phyloP scores from a whole-genome alignment of 2,113 vertebrate genomes.

The Ardeotis arabs region DNA sequence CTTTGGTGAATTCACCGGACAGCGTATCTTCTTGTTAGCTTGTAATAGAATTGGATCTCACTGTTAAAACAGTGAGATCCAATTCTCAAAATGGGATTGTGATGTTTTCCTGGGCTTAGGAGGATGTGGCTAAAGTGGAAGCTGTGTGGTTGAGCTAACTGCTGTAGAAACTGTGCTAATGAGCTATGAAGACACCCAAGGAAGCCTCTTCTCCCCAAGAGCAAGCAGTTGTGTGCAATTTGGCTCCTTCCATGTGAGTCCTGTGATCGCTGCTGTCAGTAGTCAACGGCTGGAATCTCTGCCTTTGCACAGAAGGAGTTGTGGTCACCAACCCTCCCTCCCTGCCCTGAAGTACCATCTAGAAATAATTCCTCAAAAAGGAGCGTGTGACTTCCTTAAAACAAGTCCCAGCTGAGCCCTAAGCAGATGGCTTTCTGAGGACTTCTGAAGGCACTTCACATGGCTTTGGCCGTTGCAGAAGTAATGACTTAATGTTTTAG shows the following conservation, averaged over 20 bases:
- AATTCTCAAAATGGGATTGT: background rate
- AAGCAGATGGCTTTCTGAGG: background rate
- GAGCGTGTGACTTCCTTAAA: background rate
- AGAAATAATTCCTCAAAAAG: constrained; percentile 17
- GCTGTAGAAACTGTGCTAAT: background rate
- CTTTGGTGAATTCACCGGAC: background rate
- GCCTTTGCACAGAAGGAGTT: background rate
- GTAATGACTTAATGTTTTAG: background rate
- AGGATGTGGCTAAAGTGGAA: background rate
- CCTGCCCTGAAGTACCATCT: background rate
- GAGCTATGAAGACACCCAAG: background rate
- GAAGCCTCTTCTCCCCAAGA: background rate
- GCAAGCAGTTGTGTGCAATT: background rate
- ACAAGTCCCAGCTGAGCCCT: background rate
- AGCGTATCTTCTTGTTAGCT: background rate
- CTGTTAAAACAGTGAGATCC: background rate
- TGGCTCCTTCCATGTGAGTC: background rate
- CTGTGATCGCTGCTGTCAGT: background rate
- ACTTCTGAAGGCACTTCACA: background rate
- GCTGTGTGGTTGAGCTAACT: background rate
- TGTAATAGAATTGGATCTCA: constrained; percentile 4
- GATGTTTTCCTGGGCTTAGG: background rate
- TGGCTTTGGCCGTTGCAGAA: background rate
- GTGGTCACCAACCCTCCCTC: background rate
- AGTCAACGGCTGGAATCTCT: background rate